Percentiles rank a stretch among this genome's conserved stretches.
Conservation (phyloP, 2,888 invertebrate genomes). For the Smittia sp. region DNA sequence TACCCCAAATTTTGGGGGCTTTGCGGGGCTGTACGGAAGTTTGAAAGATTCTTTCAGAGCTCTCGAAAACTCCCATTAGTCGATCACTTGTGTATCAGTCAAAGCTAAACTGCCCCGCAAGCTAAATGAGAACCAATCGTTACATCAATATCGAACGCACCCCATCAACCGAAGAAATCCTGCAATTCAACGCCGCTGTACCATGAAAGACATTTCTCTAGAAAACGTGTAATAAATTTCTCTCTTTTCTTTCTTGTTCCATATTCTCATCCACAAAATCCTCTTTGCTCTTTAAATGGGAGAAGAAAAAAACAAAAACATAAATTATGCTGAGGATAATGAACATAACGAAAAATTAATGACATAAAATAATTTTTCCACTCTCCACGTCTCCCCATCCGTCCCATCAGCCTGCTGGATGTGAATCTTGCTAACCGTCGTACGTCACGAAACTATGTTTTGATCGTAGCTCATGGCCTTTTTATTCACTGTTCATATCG, state of each 20-base stretch:
- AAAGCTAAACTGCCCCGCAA: too few species aligned
- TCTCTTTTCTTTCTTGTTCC: slow-evolving; percentile 5
- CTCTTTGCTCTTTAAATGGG: neutral
- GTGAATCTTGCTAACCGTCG: neutral
- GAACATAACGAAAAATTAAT: slow-evolving; percentile 40
- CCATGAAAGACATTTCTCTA: neutral
- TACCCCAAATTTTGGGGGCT: too few species aligned
- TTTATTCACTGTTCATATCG: neutral
- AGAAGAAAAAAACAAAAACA: slow-evolving; percentile 26
- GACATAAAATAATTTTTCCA: slow-evolving; percentile 30
- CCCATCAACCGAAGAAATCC: neutral
- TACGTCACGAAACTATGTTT: too few species aligned
- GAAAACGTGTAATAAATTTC: neutral
- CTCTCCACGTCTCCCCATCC: slow-evolving; percentile 8
- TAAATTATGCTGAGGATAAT: slow-evolving; percentile 32
- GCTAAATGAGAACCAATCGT: too few species aligned
- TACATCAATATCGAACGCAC: too few species aligned
- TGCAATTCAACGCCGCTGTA: neutral
- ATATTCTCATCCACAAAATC: neutral
- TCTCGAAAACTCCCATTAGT: too few species aligned
- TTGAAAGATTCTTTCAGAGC: too few species aligned
- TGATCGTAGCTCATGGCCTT: too few species aligned
- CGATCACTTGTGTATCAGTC: too few species aligned
- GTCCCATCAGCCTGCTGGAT: neutral
- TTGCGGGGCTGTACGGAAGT: too few species aligned